Evolutionary conservation across 2,797 vertebrate genomes (phyloP).

Genomic region (Parotocinclus haroldoi): DNA sequence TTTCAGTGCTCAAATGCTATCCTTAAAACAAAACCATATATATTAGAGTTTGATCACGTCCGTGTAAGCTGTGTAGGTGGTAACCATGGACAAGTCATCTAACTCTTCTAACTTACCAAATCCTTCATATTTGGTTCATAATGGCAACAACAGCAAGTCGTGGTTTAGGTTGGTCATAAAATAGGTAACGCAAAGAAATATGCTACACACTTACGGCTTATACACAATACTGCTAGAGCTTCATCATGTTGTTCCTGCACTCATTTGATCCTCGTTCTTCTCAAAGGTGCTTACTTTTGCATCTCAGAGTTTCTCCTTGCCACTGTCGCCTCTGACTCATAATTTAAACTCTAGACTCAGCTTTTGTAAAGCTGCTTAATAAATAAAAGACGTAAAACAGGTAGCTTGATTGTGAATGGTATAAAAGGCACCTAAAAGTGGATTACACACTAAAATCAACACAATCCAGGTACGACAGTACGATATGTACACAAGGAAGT

Average conservation of each 20-base stretch:
- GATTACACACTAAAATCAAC: constrained; percentile 59
- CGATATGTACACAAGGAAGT: constrained; percentile 56
- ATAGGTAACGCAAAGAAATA: no score
- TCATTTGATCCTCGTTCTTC: no score
- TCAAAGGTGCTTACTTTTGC: no score
- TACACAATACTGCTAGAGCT: no score
- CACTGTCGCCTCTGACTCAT: no score
- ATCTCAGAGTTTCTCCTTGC: no score
- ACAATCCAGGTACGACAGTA: constrained; percentile 54
- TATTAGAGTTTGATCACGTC: neutral
- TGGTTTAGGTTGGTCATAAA: constrained; percentile 2
- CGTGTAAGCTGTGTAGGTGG: neutral
- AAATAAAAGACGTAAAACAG: neutral
- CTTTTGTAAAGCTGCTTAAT: neutral
- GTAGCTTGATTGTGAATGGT: constrained; percentile 10
- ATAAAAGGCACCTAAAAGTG: constrained; percentile 70
- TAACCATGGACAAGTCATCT: constrained; percentile 1
- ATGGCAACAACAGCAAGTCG: neutral
- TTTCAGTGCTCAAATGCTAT: no score
- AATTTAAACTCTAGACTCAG: neutral
- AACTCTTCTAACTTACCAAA: constrained; percentile 5
- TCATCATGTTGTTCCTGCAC: no score
- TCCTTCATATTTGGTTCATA: constrained; percentile 5
- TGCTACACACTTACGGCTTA: no score
- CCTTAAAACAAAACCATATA: no score